Evolutionary conservation across 1,140 invertebrate genomes (phyloP).

Genomic region (Drosophila kepulauana): DNA sequence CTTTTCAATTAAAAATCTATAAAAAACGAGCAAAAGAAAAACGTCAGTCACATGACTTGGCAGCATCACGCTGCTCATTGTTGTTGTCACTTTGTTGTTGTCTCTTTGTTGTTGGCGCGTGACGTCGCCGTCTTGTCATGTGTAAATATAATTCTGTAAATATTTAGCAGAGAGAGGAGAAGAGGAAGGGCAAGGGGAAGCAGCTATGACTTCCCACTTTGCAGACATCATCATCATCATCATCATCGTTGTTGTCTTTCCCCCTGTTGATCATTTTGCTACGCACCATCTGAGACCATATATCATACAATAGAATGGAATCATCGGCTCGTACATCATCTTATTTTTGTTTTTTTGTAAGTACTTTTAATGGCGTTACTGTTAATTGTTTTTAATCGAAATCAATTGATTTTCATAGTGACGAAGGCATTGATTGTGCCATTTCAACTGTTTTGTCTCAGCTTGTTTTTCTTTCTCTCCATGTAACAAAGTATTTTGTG

Average conservation of each 20-base stretch:
- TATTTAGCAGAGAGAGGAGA: constrained; percentile 7
- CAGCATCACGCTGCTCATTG: constrained; percentile 50
- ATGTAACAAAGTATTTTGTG: background rate
- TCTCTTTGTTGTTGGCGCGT: constrained; percentile 7
- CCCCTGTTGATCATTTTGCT: background rate
- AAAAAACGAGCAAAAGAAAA: constrained; percentile 51
- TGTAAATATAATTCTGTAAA: constrained; percentile 51
- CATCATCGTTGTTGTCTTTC: background rate
- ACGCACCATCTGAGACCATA: constrained; percentile 19
- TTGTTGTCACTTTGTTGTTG: constrained; percentile 19
- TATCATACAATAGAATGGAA: constrained; percentile 38
- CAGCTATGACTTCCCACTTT: constrained; percentile 2
- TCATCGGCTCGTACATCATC: constrained; percentile 7
- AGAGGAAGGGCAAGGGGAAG: background rate
- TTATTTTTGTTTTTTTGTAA: background rate
- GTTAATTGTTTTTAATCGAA: constrained; percentile 74
- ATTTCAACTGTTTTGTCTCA: constrained; percentile 3
- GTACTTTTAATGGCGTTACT: constrained; percentile 65
- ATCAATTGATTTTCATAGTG: constrained; percentile 76
- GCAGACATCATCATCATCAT: constrained; percentile 6
- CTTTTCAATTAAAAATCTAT: constrained; percentile 83
- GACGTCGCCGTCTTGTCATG: constrained; percentile 37
- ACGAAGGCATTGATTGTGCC: constrained; percentile 74
- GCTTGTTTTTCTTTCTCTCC: background rate
- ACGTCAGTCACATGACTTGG: constrained; percentile 67